Conservation (phyloP, 2,113 vertebrate species). For the Rhea americana region DNA sequence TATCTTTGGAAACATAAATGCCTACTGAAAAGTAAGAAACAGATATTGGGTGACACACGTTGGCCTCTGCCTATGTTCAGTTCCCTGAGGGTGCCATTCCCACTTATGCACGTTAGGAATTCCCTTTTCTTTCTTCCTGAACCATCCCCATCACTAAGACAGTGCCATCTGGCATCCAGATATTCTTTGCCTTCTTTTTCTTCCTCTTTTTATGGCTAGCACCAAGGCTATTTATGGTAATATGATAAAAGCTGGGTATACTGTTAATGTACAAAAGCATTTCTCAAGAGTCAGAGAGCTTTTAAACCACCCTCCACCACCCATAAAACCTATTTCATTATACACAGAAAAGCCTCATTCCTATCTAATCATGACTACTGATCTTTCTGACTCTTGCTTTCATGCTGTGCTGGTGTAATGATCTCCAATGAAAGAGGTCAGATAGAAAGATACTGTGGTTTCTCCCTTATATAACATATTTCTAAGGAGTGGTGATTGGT, state of each 20-base stretch:
- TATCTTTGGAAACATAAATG: not conserved
- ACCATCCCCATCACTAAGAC: conserved; percentile 59
- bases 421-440: not conserved
- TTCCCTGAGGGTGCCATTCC: conserved; percentile 31
- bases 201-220: conserved; percentile 5
- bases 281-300: conserved; percentile 32
- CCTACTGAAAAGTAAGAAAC: conserved; percentile 4
- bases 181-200: conserved; percentile 68
- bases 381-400: not conserved
- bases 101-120: conserved; percentile 69
- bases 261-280: conserved; percentile 18
- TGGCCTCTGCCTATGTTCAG: not conserved
- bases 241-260: conserved; percentile 35
- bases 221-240: conserved; percentile 73
- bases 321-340: not conserved
- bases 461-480: not conserved
- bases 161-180: conserved; percentile 83
- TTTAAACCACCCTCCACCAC: not conserved
- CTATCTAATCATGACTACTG: not conserved
- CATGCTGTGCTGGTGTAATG: not conserved
- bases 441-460: not conserved
- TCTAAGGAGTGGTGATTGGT: not conserved
- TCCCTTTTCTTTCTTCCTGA: conserved; percentile 68
- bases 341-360: not conserved
- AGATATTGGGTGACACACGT: not conserved